Percentiles rank a stretch among this genome's conserved stretches.
These are phyloP conservation scores for Trematomus bernacchii DNA, from an alignment of 2,797 vertebrate species.

Conservation along the genomic window DNA sequence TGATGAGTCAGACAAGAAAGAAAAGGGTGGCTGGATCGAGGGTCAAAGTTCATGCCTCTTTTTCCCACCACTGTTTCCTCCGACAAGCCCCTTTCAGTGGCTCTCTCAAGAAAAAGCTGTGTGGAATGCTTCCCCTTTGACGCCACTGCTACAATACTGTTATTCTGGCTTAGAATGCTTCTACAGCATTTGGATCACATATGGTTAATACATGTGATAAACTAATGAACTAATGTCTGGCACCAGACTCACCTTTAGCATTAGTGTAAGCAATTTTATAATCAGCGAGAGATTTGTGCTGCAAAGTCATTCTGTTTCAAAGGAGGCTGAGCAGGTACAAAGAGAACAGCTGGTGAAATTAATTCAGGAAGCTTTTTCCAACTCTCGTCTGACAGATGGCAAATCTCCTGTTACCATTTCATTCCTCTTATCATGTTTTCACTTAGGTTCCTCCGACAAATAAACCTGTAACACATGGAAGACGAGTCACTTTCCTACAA, in stretches of 20 bases:
- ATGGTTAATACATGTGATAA: slow-evolving; percentile 1
- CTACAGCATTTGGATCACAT: neutral
- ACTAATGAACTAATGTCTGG: slow-evolving; percentile 21
- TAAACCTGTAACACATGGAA: slow-evolving; percentile 60
- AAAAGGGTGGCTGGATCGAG: slow-evolving; percentile 59
- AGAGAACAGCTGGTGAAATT: slow-evolving; percentile 78
- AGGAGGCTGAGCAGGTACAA: slow-evolving; percentile 59
- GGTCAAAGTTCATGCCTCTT: slow-evolving; percentile 70
- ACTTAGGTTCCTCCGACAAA: slow-evolving; percentile 62
- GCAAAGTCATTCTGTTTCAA: slow-evolving; percentile 46
- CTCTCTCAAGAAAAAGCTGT: slow-evolving; percentile 20
- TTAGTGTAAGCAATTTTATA: slow-evolving; percentile 45
- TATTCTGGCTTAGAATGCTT: slow-evolving; percentile 11
- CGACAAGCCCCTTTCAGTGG: slow-evolving; percentile 29
- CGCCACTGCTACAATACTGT: slow-evolving; percentile 3
- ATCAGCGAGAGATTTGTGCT: slow-evolving; percentile 27
- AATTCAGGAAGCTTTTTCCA: slow-evolving; percentile 67
- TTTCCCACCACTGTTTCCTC: slow-evolving; percentile 22
- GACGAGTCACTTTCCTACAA: slow-evolving; percentile 19
- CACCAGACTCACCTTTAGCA: slow-evolving; percentile 35
- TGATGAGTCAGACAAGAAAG: slow-evolving; percentile 64
- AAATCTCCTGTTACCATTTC: slow-evolving; percentile 74
- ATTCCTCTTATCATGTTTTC: slow-evolving; percentile 73
- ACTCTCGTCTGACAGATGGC: slow-evolving; percentile 75
- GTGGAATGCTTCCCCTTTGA: slow-evolving; percentile 29